Conservation (phyloP, 1,140 invertebrate species). For the Planococcus citri region DNA sequence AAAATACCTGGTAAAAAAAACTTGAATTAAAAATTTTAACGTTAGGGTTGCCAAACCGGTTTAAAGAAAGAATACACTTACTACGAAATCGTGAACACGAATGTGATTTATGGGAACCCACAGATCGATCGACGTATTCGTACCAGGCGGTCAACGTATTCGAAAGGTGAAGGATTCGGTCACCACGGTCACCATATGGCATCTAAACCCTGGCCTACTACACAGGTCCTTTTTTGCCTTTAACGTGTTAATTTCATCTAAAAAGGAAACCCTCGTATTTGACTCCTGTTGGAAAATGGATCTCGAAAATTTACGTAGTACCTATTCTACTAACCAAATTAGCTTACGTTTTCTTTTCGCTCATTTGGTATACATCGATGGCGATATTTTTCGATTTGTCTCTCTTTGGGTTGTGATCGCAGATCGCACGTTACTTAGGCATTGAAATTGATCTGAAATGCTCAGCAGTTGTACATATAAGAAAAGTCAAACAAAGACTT, state of each 20-base stretch:
- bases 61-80: not conserved
- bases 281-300: too few relatives aligned
- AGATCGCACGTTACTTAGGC: too few relatives aligned
- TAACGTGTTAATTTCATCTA: not conserved
- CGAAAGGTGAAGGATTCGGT: not conserved
- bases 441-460: too few relatives aligned
- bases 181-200: conserved; percentile 1
- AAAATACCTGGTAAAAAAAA: not conserved
- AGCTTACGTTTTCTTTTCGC: too few relatives aligned
- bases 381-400: too few relatives aligned
- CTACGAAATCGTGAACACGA: not conserved
- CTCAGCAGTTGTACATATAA: too few relatives aligned
- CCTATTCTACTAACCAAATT: too few relatives aligned
- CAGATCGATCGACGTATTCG: conserved; percentile 5
- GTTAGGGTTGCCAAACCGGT: not conserved
- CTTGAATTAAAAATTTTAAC: not conserved
- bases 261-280: not conserved
- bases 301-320: too few relatives aligned
- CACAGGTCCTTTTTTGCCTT: not conserved
- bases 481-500: too few relatives aligned
- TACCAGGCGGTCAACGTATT: conserved; percentile 5
- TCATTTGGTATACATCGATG: too few relatives aligned
- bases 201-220: not conserved
- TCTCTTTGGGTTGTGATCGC: too few relatives aligned
- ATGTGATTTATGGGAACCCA: conserved; percentile 2